Conservation (phyloP, 2,888 invertebrate species). For the Caenorhabditis imperialis region DNA sequence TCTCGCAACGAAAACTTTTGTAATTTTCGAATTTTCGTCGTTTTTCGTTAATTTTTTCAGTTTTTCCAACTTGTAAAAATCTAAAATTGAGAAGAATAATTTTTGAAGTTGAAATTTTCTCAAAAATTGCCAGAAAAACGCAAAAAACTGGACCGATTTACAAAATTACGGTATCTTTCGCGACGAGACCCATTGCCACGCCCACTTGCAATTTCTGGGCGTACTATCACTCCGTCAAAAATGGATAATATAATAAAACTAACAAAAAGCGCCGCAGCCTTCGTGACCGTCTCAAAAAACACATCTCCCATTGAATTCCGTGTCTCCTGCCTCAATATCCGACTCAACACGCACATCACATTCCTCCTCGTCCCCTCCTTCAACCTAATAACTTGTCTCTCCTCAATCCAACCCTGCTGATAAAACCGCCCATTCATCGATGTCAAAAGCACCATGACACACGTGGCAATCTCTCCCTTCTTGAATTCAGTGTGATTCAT, state of each 20-base stretch:
- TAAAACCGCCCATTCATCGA: background rate
- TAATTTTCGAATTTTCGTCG: background rate
- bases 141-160: too few species aligned
- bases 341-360: conserved; percentile 21
- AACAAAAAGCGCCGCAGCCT: conserved; percentile 10
- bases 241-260: too few species aligned
- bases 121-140: too few species aligned
- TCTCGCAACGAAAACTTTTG: too few species aligned
- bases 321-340: background rate
- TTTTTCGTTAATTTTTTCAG: too few species aligned
- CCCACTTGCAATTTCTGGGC: too few species aligned
- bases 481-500: background rate
- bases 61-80: too few species aligned
- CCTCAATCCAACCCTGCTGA: background rate
- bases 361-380: conserved; percentile 4
- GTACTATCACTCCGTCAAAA: too few species aligned
- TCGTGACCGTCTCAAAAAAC: conserved; percentile 1
- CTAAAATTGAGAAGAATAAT: too few species aligned
- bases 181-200: too few species aligned
- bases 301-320: background rate
- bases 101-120: too few species aligned
- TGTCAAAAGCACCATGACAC: conserved; percentile 6
- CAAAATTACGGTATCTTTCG: too few species aligned
- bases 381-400: background rate
- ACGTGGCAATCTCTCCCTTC: conserved; percentile 18